A percentile compares a stretch with the other conserved stretches of the same genome.
Conservation (phyloP, 2,797 vertebrate genomes). For the Eidolon dupreanum region DNA sequence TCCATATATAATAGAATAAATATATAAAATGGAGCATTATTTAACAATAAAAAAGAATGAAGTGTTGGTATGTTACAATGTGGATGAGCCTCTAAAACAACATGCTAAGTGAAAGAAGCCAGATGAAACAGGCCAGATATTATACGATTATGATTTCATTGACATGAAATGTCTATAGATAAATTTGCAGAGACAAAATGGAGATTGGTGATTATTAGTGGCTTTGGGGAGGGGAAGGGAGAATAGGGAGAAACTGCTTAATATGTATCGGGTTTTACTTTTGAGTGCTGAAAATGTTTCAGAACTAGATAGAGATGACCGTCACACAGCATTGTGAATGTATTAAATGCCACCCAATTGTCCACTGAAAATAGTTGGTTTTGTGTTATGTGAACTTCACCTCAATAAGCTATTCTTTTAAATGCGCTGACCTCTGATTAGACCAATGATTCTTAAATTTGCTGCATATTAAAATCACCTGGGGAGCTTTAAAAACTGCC, state of each 20-base stretch:
- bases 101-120: background rate
- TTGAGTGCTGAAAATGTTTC: background rate
- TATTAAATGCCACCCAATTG: background rate
- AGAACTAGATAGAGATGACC: background rate
- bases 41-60: background rate
- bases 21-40: background rate
- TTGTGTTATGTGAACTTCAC: background rate
- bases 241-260: background rate
- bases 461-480: background rate
- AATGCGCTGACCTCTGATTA: background rate
- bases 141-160: background rate
- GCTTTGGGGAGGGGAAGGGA: background rate
- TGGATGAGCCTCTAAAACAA: background rate
- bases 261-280: background rate
- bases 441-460: background rate
- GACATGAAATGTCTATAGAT: background rate
- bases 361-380: background rate
- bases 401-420: background rate
- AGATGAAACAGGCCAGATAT: background rate
- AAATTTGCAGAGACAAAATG: background rate
- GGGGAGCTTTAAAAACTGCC: background rate
- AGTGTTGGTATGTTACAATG: background rate
- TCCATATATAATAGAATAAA: background rate
- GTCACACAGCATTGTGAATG: background rate
- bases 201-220: background rate